These are phyloP conservation scores for Craseonycteris thonglongyai DNA, from an alignment of 2,113 vertebrate species.

Conservation along the genomic window DNA sequence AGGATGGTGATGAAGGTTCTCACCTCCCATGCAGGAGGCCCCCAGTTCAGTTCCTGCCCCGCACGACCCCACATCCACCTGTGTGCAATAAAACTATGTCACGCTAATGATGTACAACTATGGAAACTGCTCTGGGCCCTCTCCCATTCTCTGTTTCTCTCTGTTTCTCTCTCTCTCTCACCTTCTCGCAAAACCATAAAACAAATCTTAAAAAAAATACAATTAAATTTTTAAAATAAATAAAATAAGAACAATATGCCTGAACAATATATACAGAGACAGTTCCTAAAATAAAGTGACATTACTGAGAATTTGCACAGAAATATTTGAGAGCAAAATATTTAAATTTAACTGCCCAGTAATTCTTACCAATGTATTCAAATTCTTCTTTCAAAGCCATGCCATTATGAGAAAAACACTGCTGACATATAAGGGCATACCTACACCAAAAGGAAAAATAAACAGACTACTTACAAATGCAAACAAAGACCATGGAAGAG, in stretches of 20 bases:
- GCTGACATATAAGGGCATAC: conserved; percentile 97
- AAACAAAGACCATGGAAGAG: neutral
- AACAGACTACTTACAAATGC: neutral
- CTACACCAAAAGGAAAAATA: conserved; percentile 78
- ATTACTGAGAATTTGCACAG: neutral
- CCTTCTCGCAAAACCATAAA: no score
- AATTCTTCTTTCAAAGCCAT: conserved; percentile 99
- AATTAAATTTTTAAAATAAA: no score
- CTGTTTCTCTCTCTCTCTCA: no score
- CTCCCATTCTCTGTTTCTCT: no score
- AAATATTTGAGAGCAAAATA: conserved; percentile 36
- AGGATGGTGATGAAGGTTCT: no score
- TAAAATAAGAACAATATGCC: conserved; percentile 8
- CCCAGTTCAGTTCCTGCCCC: no score
- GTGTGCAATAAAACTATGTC: no score
- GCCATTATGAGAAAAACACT: conserved; percentile 98
- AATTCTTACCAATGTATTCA: conserved; percentile 95
- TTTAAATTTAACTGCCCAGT: conserved; percentile 36
- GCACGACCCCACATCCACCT: no score
- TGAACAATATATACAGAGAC: neutral
- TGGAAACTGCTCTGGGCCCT: no score
- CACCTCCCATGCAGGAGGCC: no score
- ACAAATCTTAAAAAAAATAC: no score
- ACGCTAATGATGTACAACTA: no score
- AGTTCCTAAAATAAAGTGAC: conserved; percentile 20